Evolutionary conservation across 1,140 invertebrate genomes (phyloP), one percentile per base, ranked within the genome.

Genomic region (Palaemon carinicauda): DNA sequence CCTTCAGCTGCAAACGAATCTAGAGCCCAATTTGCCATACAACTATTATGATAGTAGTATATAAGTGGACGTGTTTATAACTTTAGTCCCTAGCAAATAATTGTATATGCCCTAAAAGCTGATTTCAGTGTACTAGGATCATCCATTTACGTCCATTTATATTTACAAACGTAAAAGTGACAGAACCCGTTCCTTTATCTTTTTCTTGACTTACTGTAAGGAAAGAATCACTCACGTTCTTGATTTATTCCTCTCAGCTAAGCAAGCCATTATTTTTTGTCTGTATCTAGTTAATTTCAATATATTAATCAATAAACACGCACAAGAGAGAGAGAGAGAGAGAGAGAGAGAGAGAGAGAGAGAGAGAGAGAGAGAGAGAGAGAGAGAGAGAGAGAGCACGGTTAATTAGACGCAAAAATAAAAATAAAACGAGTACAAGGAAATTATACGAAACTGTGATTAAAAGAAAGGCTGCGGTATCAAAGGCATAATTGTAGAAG

Each of bases 341-440:
- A 4, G 2, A 77, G 41, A 51, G 3, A 19, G 17, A 52, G 15
- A 78, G 74, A 78, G 50, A 52, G 50, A 78, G 74, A 78, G 74
- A 78, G 74, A 78, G 74, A 78, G 74, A 78, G 74, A 78, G 74
- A 78, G 50, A 78, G 74, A 78, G 74, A 78, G 74, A 78, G 74
- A 78, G 50, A 78, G 50, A 78, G 74, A 78, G 50, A 78, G 74
- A 78, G 17, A 78, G 74, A 78, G 50, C 51, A n/a, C 24, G 41
- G 7, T 7, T 41, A 5, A 12, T 12, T 41, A 41, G 41, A 7
- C 7, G 41, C 41, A 7, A 5, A 41, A 0, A 41, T 24, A 41
- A n/a, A 0, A 41, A 14, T 4, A 1, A 77, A 74, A 17, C 24
- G 14, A 74, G 2, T 29, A 31, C 5, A 74, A 74, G 15, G 27